A percentile compares a stretch with the other conserved stretches of the same genome.
phyloP scores from a whole-genome alignment of 2,888 invertebrate genomes.

The Acanthosepion lycidas region DNA sequence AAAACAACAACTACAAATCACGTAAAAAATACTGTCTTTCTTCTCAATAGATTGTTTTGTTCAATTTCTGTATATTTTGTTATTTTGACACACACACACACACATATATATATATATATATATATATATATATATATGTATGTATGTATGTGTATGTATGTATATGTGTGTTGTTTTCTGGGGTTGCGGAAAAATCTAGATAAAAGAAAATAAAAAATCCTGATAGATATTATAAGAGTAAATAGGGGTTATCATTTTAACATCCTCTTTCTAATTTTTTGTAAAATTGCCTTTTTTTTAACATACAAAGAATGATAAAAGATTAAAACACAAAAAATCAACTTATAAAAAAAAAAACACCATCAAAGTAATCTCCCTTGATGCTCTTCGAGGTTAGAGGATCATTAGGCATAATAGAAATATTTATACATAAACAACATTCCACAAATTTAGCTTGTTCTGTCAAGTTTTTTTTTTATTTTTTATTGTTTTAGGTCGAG shows the following conservation, averaged over 20 bases:
- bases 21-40: neutral
- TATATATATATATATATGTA: no score
- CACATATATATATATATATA: no score
- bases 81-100: no score
- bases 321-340: neutral
- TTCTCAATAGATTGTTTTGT: neutral
- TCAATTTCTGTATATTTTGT: neutral
- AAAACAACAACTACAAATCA: neutral
- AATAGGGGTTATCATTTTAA: neutral
- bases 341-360: neutral
- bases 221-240: neutral
- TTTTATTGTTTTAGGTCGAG: neutral
- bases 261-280: neutral
- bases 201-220: neutral
- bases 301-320: neutral
- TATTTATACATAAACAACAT: constrained; percentile 33
- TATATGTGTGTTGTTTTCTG: neutral
- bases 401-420: constrained; percentile 21
- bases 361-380: constrained; percentile 33
- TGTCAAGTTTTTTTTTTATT: neutral
- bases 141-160: no score
- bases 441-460: neutral
- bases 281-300: neutral
- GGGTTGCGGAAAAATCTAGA: neutral
- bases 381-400: constrained; percentile 33